These are phyloP conservation scores for Limanda limanda DNA, from an alignment of 2,113 vertebrate species.

Conservation along the genomic window DNA sequence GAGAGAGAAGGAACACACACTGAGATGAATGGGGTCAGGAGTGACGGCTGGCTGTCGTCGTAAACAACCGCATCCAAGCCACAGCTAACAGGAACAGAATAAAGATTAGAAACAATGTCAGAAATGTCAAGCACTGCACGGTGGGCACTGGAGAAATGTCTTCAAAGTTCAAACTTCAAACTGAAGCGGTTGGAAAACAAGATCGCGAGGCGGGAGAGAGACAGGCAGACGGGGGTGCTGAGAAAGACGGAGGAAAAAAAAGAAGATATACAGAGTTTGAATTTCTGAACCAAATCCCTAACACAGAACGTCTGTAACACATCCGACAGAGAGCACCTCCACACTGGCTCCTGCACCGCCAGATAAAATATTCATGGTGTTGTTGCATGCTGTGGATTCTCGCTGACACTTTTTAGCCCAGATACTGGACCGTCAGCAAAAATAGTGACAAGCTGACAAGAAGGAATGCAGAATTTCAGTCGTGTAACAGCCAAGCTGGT, in stretches of 20 bases:
- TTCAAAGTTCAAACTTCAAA: slow-evolving; percentile 58
- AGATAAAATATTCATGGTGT: slow-evolving; percentile 52
- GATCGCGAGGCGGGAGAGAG: slow-evolving; percentile 21
- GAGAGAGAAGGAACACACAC: slow-evolving; percentile 24
- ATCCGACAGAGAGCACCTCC: slow-evolving; percentile 33
- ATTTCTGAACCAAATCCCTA: slow-evolving; percentile 58
- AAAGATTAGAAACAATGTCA: slow-evolving; percentile 52
- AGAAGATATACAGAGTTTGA: slow-evolving; percentile 39
- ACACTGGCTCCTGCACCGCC: slow-evolving; percentile 6
- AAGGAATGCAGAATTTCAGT: slow-evolving; percentile 5
- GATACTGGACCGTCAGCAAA: slow-evolving; percentile 37
- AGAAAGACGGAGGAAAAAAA: slow-evolving; percentile 15
- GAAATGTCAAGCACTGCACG: slow-evolving; percentile 48
- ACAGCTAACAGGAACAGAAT: slow-evolving; percentile 45
- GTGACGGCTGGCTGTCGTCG: slow-evolving; percentile 40
- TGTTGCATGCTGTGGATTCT: slow-evolving; percentile 24
- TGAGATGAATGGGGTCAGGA: slow-evolving; percentile 41
- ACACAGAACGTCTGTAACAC: neutral
- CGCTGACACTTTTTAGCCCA: slow-evolving; percentile 25
- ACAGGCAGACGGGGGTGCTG: slow-evolving; percentile 23
- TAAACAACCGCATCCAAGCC: slow-evolving; percentile 42
- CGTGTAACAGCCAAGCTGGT: neutral
- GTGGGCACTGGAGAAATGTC: slow-evolving; percentile 48
- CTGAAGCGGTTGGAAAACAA: slow-evolving; percentile 36
- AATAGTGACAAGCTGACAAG: slow-evolving; percentile 17